phyloP scores from a whole-genome alignment of 2,888 invertebrate species.

The Xiphydria camelus region DNA sequence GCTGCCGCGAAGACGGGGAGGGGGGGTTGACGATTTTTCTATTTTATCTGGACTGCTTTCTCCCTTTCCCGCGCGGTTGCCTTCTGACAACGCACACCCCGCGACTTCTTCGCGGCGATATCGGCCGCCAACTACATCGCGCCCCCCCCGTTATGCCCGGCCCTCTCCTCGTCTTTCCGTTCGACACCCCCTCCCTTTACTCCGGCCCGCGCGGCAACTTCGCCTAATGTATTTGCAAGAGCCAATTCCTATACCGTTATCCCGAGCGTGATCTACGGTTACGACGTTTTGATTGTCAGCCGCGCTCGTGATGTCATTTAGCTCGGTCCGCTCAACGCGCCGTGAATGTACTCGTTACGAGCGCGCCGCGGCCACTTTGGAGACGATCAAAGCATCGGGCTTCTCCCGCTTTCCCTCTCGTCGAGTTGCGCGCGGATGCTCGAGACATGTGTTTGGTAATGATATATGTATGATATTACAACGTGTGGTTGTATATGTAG shows the following conservation, averaged over 20 bases:
- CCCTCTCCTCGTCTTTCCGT: slow-evolving; percentile 23
- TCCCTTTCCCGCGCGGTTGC: background rate
- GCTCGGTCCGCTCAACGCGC: slow-evolving; percentile 20
- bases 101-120: background rate
- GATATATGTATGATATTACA: no score
- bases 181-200: slow-evolving; percentile 16
- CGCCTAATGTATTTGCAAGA: slow-evolving; percentile 55
- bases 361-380: slow-evolving; percentile 5
- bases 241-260: slow-evolving; percentile 56
- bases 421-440: no score
- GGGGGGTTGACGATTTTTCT: slow-evolving; percentile 48
- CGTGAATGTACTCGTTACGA: slow-evolving; percentile 4
- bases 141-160: slow-evolving; percentile 7
- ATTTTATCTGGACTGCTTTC: slow-evolving; percentile 42
- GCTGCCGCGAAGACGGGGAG: slow-evolving; percentile 25
- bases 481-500: no score
- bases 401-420: no score
- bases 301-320: slow-evolving; percentile 44
- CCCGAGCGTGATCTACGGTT: slow-evolving; percentile 52
- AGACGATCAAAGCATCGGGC: no score
- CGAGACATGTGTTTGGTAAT: no score
- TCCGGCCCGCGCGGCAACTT: slow-evolving; percentile 2
- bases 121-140: background rate
- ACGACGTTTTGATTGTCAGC: slow-evolving; percentile 53
- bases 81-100: background rate